These are phyloP conservation scores for Myotis davidii DNA, from an alignment of 2,113 vertebrate species.

Conservation along the genomic window DNA sequence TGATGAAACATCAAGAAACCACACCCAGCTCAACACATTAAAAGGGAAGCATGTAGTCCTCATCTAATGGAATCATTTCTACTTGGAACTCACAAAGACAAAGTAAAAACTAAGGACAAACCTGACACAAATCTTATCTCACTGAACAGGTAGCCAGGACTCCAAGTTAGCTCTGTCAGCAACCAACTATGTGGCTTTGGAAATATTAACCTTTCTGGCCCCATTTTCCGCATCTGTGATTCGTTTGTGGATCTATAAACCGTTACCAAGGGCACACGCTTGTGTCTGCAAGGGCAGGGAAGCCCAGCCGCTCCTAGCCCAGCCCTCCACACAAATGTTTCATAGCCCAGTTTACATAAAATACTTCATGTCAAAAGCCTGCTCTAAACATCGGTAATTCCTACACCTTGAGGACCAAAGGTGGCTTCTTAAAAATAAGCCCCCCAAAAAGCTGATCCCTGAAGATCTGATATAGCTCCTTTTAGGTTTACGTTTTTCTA, in stretches of 20 bases:
- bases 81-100: slow-evolving; percentile 40
- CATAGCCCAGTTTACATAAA: neutral
- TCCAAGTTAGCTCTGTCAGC: neutral
- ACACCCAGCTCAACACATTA: slow-evolving; percentile 35
- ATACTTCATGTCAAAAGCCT: slow-evolving; percentile 1
- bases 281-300: neutral
- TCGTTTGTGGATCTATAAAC: neutral
- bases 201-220: neutral
- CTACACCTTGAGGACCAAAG: neutral
- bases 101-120: slow-evolving; percentile 2
- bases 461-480: neutral
- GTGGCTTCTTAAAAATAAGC: neutral
- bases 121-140: slow-evolving; percentile 24
- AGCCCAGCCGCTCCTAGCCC: neutral
- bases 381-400: neutral
- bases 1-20: slow-evolving; percentile 50
- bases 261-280: neutral
- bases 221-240: neutral
- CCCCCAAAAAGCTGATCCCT: neutral
- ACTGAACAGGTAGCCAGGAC: neutral
- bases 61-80: slow-evolving; percentile 32
- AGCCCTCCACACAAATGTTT: neutral
- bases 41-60: slow-evolving; percentile 12
- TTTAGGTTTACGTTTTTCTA: neutral
- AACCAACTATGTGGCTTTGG: neutral